Percentiles rank a stretch among this genome's conserved stretches.
phyloP scores from a whole-genome alignment of 1,140 invertebrate species.

The Prorops nasuta region DNA sequence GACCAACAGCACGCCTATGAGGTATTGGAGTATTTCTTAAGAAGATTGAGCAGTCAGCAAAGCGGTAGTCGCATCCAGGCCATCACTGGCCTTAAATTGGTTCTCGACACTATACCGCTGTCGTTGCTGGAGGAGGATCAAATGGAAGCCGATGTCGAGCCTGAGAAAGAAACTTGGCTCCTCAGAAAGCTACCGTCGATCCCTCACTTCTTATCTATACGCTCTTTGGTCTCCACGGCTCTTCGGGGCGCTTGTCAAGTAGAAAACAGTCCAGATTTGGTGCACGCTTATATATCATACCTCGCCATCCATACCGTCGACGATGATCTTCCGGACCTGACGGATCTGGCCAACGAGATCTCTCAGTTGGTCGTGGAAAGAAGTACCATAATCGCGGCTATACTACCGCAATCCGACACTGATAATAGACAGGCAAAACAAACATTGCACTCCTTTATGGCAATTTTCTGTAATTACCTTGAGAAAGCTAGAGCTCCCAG shows the following conservation, averaged over 20 bases:
- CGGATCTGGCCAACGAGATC: conserved; percentile 74
- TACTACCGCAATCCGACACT: conserved; percentile 68
- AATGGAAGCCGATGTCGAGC: conserved; percentile 51
- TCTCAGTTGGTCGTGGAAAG: conserved; percentile 90
- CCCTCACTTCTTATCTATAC: conserved; percentile 69
- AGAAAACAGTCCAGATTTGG: conserved; percentile 80
- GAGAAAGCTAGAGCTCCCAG: conserved; percentile 63
- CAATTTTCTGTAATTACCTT: conserved; percentile 77
- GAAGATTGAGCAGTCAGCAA: conserved; percentile 80
- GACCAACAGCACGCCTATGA: conserved; percentile 68
- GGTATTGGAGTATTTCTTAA: conserved; percentile 89
- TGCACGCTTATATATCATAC: conserved; percentile 89
- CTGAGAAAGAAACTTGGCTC: conserved; percentile 68
- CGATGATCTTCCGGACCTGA: conserved; percentile 64
- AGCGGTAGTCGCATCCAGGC: conserved; percentile 75
- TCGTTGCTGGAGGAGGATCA: conserved; percentile 44
- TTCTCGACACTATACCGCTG: conserved; percentile 52
- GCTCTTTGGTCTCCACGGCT: conserved; percentile 67
- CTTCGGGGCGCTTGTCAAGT: conserved; percentile 83
- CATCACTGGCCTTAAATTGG: conserved; percentile 64
- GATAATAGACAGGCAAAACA: conserved; percentile 56
- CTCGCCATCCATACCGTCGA: conserved; percentile 72
- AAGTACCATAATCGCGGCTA: conserved; percentile 81
- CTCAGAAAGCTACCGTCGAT: conserved; percentile 72
- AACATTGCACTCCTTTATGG: conserved; percentile 74